Conservation (phyloP, 2,113 vertebrate genomes). For the Apeltes quadracus region DNA sequence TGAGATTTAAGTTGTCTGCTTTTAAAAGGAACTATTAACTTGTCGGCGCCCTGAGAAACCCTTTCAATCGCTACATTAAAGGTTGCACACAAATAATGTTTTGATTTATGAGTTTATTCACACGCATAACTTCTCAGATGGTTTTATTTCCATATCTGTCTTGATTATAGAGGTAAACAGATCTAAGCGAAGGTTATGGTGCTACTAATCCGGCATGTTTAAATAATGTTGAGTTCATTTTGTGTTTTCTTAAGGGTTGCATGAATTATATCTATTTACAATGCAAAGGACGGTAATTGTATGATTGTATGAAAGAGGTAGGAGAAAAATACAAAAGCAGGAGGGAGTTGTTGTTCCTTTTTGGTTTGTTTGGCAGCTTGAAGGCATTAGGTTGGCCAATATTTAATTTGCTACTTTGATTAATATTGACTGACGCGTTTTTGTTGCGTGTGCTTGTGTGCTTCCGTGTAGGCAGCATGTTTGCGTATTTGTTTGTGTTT, state of each 20-base stretch:
- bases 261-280: too few relatives aligned
- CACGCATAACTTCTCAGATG: background rate
- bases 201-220: background rate
- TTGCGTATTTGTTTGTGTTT: background rate
- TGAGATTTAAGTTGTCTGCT: too few relatives aligned
- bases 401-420: too few relatives aligned
- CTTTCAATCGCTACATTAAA: background rate
- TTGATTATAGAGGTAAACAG: background rate
- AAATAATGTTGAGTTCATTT: background rate
- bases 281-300: background rate
- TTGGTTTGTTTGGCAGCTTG: background rate
- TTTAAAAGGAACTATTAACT: too few relatives aligned
- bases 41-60: too few relatives aligned
- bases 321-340: background rate
- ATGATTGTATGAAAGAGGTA: background rate
- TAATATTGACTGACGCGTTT: background rate
- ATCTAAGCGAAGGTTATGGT: background rate
- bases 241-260: background rate
- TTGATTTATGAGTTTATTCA: background rate
- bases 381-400: background rate
- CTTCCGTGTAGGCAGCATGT: background rate
- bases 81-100: background rate
- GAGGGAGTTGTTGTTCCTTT: background rate
- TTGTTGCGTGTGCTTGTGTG: background rate
- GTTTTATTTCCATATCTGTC: background rate